These are phyloP conservation scores for Liasis olivaceus DNA, from an alignment of 2,797 vertebrate species.

Conservation along the genomic window DNA sequence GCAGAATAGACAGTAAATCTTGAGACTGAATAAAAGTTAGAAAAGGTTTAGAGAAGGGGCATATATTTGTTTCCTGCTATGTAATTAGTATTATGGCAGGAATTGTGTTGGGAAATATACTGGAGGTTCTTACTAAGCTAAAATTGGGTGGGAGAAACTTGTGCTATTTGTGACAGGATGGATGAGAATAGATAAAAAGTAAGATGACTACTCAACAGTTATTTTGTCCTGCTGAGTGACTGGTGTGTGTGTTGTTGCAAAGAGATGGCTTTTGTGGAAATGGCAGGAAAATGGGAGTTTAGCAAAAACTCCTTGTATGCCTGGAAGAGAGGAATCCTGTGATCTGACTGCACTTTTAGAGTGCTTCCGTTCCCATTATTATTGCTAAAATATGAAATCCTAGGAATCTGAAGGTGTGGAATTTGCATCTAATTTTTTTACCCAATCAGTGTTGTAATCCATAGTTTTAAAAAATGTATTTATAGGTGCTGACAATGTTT, in stretches of 20 bases:
- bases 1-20: too few species aligned
- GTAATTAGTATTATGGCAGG: neutral
- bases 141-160: slow-evolving; percentile 16
- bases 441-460: neutral
- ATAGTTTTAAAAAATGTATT: neutral
- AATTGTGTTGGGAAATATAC: neutral
- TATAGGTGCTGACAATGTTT: neutral
- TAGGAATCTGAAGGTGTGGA: neutral
- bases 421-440: neutral
- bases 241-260: fast-evolving
- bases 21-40: neutral
- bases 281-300: neutral
- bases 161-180: neutral
- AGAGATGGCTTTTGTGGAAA: fast-evolving
- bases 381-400: neutral
- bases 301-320: neutral
- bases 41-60: neutral
- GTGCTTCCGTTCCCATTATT: neutral
- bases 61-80: neutral
- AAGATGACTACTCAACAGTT: neutral
- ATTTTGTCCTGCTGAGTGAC: neutral
- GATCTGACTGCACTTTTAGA: neutral
- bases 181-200: slow-evolving; percentile 36
- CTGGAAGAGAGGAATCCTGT: neutral
- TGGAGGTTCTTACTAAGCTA: slow-evolving; percentile 13